A percentile compares a stretch with the other conserved stretches of the same genome.
Conservation (phyloP, 2,888 invertebrate genomes). For the Plemyria rubiginata region DNA sequence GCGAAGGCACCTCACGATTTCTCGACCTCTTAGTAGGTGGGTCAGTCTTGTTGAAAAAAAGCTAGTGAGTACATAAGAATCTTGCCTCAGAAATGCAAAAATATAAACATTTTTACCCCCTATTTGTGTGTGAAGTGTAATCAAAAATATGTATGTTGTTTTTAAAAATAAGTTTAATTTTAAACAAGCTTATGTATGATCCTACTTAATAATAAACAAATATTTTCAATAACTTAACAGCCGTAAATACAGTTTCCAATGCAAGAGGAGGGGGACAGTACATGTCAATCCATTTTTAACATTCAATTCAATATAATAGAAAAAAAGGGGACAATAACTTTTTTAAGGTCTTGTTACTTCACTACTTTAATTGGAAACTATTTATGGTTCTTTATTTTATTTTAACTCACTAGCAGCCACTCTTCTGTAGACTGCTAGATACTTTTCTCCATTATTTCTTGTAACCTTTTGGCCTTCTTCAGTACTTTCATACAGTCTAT, state of each 20-base stretch:
- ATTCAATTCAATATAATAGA: background rate
- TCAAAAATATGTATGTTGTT: background rate
- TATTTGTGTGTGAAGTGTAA: background rate
- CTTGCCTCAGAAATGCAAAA: background rate
- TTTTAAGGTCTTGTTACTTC: background rate
- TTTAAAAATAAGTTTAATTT: background rate
- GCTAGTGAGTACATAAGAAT: slow-evolving; percentile 37
- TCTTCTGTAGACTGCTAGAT: slow-evolving; percentile 94
- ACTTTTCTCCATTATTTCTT: slow-evolving; percentile 97
- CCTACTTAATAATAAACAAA: background rate
- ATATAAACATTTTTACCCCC: too few species aligned
- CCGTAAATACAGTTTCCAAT: background rate
- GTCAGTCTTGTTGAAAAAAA: slow-evolving; percentile 71
- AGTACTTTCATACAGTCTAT: slow-evolving; percentile 95
- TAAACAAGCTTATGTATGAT: too few species aligned
- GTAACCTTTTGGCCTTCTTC: slow-evolving; percentile 99
- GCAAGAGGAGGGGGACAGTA: background rate
- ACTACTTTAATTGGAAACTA: background rate
- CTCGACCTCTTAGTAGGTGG: slow-evolving; percentile 68
- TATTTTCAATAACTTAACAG: background rate
- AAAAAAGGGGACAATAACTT: too few species aligned
- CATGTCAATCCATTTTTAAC: background rate
- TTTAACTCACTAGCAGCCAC: slow-evolving; percentile 56
- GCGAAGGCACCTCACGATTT: slow-evolving; percentile 64
- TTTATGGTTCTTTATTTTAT: slow-evolving; percentile 26